A percentile compares a stretch with the other conserved stretches of the same genome.
phyloP scores from a whole-genome alignment of 35 echinoderm and acorn worm genomes.

The Strongylocentrotus purpuratus region DNA sequence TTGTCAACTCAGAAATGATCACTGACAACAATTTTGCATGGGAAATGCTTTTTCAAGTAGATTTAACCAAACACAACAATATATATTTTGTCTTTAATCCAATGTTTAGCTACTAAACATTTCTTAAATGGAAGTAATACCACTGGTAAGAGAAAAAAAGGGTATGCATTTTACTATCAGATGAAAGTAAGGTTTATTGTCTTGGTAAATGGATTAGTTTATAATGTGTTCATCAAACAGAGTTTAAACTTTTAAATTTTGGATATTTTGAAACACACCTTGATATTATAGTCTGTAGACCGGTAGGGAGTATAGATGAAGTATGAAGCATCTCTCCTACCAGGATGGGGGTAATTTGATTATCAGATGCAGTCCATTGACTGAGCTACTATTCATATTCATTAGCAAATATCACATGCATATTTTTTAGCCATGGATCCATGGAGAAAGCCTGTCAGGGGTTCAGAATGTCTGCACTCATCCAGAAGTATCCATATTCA shows the following conservation, averaged over 20 bases:
- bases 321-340: neutral
- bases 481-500: neutral
- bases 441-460: neutral
- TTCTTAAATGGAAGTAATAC: no score
- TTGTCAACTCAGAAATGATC: no score
- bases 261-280: neutral
- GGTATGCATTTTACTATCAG: no score
- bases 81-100: no score
- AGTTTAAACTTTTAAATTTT: neutral
- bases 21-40: no score
- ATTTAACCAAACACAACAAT: no score
- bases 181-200: no score
- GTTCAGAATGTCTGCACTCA: neutral
- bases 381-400: neutral
- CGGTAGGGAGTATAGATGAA: neutral
- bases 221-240: neutral
- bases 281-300: neutral
- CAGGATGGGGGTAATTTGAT: neutral
- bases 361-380: slow-evolving; percentile 8
- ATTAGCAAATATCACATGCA: neutral
- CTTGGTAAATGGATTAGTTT: no score
- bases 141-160: no score
- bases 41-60: no score
- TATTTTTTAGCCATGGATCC: neutral
- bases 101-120: no score